A percentile compares a stretch with the other conserved stretches of the same genome.
Evolutionary conservation across 2,888 invertebrate genomes (phyloP).

Genomic region (Caenorhabditis sinica): DNA sequence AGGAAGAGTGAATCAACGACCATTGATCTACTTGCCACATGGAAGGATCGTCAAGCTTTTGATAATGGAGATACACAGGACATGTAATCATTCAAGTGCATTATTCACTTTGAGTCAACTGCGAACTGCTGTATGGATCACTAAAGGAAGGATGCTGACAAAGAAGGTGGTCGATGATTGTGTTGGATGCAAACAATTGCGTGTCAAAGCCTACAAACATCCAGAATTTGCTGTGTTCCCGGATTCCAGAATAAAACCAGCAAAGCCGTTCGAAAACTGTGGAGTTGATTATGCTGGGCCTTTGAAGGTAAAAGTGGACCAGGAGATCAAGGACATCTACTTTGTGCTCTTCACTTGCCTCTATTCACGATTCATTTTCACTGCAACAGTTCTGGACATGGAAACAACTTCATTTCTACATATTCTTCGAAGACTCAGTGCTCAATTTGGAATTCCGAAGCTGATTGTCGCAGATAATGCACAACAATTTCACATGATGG

Average conservation of each 20-base stretch:
- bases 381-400: slow-evolving; percentile 2
- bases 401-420: not conserved
- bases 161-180: slow-evolving; percentile 75
- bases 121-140: slow-evolving; percentile 79
- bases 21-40: slow-evolving; percentile 7
- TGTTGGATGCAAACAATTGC: slow-evolving; percentile 75
- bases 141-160: slow-evolving; percentile 75
- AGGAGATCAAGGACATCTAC: not conserved
- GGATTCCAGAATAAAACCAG: slow-evolving; percentile 80
- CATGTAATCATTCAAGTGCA: slow-evolving; percentile 23
- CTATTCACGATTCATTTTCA: slow-evolving; percentile 9
- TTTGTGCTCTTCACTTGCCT: slow-evolving; percentile 38
- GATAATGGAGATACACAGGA: slow-evolving; percentile 4
- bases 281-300: slow-evolving; percentile 83
- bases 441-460: slow-evolving; percentile 27
- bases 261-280: slow-evolving; percentile 76
- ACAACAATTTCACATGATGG: not conserved
- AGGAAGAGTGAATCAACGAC: slow-evolving; percentile 1
- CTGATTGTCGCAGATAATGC: slow-evolving; percentile 35
- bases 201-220: slow-evolving; percentile 67
- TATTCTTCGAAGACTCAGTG: slow-evolving; percentile 16
- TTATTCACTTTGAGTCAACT: slow-evolving; percentile 64
- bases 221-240: slow-evolving; percentile 83
- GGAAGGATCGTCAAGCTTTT: slow-evolving; percentile 5
- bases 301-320: slow-evolving; percentile 57